These are phyloP conservation scores for Vimba vimba DNA, from an alignment of 2,113 vertebrate species.

Conservation along the genomic window DNA sequence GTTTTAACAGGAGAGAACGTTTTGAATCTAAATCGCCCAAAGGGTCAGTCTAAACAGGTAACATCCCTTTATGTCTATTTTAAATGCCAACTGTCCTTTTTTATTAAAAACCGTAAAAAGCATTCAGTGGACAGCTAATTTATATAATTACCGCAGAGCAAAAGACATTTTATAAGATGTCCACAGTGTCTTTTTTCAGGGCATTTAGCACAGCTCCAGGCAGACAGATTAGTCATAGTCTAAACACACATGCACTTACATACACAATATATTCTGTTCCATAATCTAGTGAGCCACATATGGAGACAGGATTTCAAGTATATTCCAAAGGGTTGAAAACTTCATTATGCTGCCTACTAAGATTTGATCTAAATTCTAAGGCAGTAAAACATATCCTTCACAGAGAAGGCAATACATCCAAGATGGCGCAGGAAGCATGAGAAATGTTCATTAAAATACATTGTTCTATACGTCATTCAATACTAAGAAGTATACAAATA, in stretches of 20 bases:
- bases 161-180: conserved; percentile 4
- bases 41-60: not conserved
- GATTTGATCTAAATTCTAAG: not conserved
- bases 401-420: not conserved
- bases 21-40: not conserved
- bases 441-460: not conserved
- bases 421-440: not conserved
- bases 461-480: not conserved
- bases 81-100: not conserved
- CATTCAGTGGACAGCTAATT: conserved; percentile 6
- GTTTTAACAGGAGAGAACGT: not conserved
- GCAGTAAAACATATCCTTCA: not conserved
- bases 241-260: not conserved
- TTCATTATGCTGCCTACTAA: not conserved
- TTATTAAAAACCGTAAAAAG: not conserved
- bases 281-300: not conserved
- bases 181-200: not conserved
- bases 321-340: not conserved
- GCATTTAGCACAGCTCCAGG: conserved; percentile 24
- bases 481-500: not conserved
- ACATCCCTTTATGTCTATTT: conserved; percentile 3
- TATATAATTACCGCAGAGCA: not conserved
- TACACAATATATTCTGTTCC: not conserved
- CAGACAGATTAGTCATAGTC: conserved; percentile 23
- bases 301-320: not conserved